These are phyloP conservation scores for Clanis bilineata DNA, from an alignment of 2,888 invertebrate genomes.

Conservation along the genomic window DNA sequence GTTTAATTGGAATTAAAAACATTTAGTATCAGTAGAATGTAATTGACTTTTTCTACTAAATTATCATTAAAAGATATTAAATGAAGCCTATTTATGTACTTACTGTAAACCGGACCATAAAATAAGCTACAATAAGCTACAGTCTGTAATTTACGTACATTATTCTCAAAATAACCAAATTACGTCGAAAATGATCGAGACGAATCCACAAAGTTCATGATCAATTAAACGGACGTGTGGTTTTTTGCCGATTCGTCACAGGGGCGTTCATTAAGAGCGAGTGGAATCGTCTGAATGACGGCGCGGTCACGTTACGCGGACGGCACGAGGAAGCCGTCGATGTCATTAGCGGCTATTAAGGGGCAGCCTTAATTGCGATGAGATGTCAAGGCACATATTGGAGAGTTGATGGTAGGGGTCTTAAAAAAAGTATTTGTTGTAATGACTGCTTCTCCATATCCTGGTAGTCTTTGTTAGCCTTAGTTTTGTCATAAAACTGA, in stretches of 20 bases:
- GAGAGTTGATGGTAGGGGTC: background rate
- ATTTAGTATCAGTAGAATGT: background rate
- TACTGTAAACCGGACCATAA: background rate
- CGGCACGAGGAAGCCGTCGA: constrained; percentile 51
- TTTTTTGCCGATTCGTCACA: constrained; percentile 15
- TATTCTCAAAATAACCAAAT: constrained; percentile 1
- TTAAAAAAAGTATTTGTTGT: background rate
- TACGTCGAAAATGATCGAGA: constrained; percentile 6
- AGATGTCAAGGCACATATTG: constrained; percentile 2
- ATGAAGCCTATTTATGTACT: background rate
- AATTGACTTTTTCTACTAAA: background rate
- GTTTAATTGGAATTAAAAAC: background rate
- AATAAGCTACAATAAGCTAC: background rate
- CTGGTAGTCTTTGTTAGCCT: too few relatives aligned
- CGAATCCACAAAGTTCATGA: constrained; percentile 14
- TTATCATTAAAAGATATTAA: too few relatives aligned
- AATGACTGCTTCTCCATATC: too few relatives aligned
- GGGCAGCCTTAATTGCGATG: constrained; percentile 49
- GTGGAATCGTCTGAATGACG: constrained; percentile 22
- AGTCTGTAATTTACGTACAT: background rate
- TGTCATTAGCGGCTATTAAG: constrained; percentile 62
- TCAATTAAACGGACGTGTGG: constrained; percentile 10
- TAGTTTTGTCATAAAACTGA: background rate
- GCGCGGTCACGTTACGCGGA: constrained; percentile 41
- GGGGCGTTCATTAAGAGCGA: constrained; percentile 18